Base-by-base conservation (phyloP, 2,888 invertebrate genomes). In the Horisme vitalbata region DNA sequence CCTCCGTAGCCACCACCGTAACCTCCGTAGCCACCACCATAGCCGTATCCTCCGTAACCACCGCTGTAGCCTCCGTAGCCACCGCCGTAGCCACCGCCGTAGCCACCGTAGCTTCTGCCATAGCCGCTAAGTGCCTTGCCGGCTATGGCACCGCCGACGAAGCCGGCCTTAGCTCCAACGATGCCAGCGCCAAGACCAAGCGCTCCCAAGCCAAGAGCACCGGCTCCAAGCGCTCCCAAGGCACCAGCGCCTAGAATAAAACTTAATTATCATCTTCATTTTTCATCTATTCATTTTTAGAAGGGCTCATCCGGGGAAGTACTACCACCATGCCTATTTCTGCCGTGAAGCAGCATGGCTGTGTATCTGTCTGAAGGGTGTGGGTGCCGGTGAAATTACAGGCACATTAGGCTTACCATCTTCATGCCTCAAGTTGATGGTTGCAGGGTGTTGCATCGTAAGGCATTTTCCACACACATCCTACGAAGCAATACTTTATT, bases 101-200 rank as follows among this genome's bases (percentile, higher is more conserved):
- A 70, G 53, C 79, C 64, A 33, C 71, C 46, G 41, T 46, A 46
- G 62, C 43, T 71, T 67, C 37, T 49, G 52, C 21, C 54, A 46
- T n/a, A n/a, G n/a, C n/a, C n/a, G n/a, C n/a, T 68, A 11, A 77
- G 52, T 1, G 74, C 73, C 3, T 63, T 41, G n/a, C 78, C 67
- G 1, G 75, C 83, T 4, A 86, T 20, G 1, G 80, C 84, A 0
- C 87, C 87, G 1, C 87, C 87, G 9, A 88, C 33, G 9, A 85
- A 60, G 2, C 87, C 87, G 18, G 78, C 79, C 43, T 77, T 78
- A 52, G 75, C 80, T 1, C 83, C 83, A 7, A 83, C 31, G 0
- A 76, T 59, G 23, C 84, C 85, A 3, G 81, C 83, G 1, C 85
- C 85, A 2, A 86, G 49, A 0, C 79, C 83, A 2, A 82, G 49